phyloP scores from a whole-genome alignment of 1,140 invertebrate genomes.

The Propsilocerus akamusi region DNA sequence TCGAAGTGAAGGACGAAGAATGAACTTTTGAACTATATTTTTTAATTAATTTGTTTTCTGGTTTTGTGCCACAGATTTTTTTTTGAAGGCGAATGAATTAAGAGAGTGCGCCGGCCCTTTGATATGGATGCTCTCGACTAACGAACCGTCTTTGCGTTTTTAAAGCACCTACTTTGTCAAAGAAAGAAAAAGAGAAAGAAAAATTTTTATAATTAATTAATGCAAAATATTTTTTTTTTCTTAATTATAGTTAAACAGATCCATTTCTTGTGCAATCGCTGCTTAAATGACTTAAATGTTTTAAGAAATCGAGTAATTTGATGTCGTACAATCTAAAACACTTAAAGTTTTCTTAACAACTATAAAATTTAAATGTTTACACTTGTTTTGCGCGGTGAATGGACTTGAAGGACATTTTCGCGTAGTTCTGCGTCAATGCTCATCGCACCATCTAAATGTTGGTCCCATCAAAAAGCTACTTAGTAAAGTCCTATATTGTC shows the following conservation, averaged over 20 bases:
- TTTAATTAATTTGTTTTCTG: neutral
- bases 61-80: neutral
- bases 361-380: too few species aligned
- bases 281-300: neutral
- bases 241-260: conserved; percentile 1
- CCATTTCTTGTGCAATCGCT: neutral
- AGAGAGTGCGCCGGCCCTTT: conserved; percentile 70
- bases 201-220: conserved; percentile 11
- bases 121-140: conserved; percentile 81
- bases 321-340: neutral
- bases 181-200: neutral
- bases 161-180: conserved; percentile 33
- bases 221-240: conserved; percentile 1
- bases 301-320: neutral
- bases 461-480: too few species aligned
- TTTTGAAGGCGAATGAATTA: conserved; percentile 20
- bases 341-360: neutral
- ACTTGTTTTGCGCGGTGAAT: too few species aligned
- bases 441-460: too few species aligned
- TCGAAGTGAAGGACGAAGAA: neutral
- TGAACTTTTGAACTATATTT: neutral
- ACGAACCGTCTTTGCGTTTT: conserved; percentile 39
- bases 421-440: too few species aligned
- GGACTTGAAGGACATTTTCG: too few species aligned
- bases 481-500: too few species aligned